Evolutionary conservation across 2,888 invertebrate species (phyloP).

Genomic region (Spisula solida): DNA sequence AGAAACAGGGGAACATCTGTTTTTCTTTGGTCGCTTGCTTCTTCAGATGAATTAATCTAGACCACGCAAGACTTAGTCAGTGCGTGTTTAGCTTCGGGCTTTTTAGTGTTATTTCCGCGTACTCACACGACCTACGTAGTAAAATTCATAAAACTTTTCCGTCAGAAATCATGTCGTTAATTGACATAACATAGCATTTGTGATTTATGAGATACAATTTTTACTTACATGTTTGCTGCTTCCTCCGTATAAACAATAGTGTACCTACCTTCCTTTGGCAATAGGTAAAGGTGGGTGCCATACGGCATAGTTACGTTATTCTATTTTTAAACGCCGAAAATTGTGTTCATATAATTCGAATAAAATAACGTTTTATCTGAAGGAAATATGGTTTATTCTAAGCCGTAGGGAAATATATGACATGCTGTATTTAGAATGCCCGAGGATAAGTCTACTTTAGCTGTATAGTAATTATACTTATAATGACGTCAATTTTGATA

Average conservation of each 20-base stretch:
- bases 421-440: too few species aligned
- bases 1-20: not conserved
- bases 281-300: too few species aligned
- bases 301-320: too few species aligned
- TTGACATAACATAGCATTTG: not conserved
- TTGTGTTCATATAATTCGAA: too few species aligned
- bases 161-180: not conserved
- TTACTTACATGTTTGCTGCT: not conserved
- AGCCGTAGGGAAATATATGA: too few species aligned
- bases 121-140: not conserved
- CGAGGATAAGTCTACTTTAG: too few species aligned
- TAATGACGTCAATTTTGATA: too few species aligned
- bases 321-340: too few species aligned
- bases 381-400: too few species aligned
- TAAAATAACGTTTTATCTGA: too few species aligned
- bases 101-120: not conserved
- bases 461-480: too few species aligned
- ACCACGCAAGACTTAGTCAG: not conserved
- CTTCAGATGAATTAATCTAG: not conserved
- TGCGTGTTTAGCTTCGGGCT: not conserved
- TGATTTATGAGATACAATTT: not conserved
- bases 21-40: not conserved
- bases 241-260: too few species aligned
- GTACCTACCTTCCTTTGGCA: not conserved
- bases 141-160: not conserved